Evolutionary conservation across 2,113 vertebrate species (phyloP).

Genomic region (Clarias batrachus): DNA sequence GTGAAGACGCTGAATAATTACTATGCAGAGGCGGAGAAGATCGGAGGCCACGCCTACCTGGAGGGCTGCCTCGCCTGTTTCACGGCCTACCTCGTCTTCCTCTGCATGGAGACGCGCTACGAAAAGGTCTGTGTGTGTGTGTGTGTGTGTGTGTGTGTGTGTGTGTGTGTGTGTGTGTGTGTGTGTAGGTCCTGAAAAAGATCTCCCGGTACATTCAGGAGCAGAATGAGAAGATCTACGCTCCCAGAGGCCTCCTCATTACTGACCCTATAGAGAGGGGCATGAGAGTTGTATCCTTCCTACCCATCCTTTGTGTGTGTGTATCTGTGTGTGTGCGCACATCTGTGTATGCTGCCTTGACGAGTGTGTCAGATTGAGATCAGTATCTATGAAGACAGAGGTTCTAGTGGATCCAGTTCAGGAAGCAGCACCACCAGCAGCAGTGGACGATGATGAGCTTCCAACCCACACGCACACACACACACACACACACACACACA

Average conservation of each 20-base stretch:
- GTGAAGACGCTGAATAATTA: slow-evolving; percentile 95
- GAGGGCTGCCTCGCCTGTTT: slow-evolving; percentile 93
- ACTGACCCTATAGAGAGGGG: slow-evolving; percentile 94
- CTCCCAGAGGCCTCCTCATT: slow-evolving; percentile 88
- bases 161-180: slow-evolving; percentile 23
- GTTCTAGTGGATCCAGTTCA: slow-evolving; percentile 89
- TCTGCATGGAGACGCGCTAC: slow-evolving; percentile 98
- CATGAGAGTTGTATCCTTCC: slow-evolving; percentile 95
- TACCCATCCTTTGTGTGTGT: slow-evolving; percentile 6
- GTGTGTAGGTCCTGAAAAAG: slow-evolving; percentile 89
- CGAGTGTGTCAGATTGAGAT: slow-evolving; percentile 84
- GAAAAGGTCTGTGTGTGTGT: slow-evolving; percentile 81
- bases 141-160: neutral
- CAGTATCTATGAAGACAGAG: slow-evolving; percentile 93
- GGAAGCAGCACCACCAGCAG: slow-evolving; percentile 84
- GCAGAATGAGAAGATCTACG: slow-evolving; percentile 97
- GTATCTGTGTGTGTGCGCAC: neutral
- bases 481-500: slow-evolving; percentile 22
- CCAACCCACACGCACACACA: slow-evolving; percentile 32
- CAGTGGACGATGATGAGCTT: slow-evolving; percentile 61
- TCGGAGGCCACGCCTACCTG: slow-evolving; percentile 92
- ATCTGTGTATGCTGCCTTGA: slow-evolving; percentile 65
- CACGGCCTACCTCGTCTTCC: slow-evolving; percentile 95
- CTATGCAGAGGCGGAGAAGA: slow-evolving; percentile 94
- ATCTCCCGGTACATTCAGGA: slow-evolving; percentile 95